phyloP scores from a whole-genome alignment of 2,888 invertebrate species.

The Cecidostiba fungosa region DNA sequence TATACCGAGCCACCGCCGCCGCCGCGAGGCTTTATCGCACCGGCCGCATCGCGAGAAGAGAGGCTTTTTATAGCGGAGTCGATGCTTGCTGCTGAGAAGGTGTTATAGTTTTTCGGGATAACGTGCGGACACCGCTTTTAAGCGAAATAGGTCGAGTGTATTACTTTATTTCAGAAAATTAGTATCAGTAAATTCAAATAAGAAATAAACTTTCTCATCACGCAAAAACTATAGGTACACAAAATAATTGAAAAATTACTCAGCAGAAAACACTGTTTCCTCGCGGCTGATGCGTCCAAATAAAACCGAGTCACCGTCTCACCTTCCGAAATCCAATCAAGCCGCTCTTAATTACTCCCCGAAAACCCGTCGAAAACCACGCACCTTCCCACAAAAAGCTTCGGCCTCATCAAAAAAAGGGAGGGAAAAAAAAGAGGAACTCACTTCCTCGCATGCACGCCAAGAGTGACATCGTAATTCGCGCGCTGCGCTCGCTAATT shows the following conservation, averaged over 20 bases:
- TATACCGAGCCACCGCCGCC: neutral
- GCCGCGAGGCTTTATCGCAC: neutral
- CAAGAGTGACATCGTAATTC: constrained; percentile 60
- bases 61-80: too few relatives aligned
- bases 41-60: neutral
- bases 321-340: neutral
- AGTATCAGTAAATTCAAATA: too few relatives aligned
- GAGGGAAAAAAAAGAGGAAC: neutral
- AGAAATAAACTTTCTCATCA: too few relatives aligned
- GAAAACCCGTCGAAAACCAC: neutral
- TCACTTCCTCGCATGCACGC: neutral
- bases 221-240: too few relatives aligned
- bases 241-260: too few relatives aligned
- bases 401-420: neutral
- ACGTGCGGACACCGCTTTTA: too few relatives aligned
- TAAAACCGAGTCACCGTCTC: neutral
- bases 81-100: too few relatives aligned
- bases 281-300: neutral
- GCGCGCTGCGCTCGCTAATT: constrained; percentile 54
- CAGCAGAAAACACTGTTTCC: too few relatives aligned
- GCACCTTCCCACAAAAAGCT: neutral
- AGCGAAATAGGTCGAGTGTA: too few relatives aligned
- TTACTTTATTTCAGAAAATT: too few relatives aligned
- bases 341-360: neutral
- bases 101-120: too few relatives aligned